phyloP scores from a whole-genome alignment of 1,140 invertebrate genomes.

The Colletes gigas region DNA sequence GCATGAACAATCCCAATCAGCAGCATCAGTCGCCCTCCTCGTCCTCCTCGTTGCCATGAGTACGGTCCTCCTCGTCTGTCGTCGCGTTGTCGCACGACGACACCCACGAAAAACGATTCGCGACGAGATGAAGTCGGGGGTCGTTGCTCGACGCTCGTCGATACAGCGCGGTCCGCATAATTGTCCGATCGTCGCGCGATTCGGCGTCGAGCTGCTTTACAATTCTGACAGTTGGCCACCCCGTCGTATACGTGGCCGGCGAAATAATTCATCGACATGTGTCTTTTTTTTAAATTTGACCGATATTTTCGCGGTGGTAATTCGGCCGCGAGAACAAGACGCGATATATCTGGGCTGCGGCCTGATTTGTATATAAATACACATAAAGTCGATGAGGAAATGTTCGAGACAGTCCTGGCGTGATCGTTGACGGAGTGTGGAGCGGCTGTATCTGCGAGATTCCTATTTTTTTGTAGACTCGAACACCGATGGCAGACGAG shows the following conservation, averaged over 20 bases:
- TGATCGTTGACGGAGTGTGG: background rate
- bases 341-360: constrained; percentile 7
- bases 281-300: background rate
- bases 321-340: background rate
- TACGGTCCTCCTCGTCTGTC: constrained; percentile 49
- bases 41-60: constrained; percentile 69
- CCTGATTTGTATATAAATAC: constrained; percentile 1
- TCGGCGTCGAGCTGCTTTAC: too few relatives aligned
- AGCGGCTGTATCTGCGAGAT: constrained; percentile 27
- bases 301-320: constrained; percentile 11
- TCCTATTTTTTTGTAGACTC: constrained; percentile 10
- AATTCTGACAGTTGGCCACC: background rate
- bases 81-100: background rate
- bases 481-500: constrained; percentile 15
- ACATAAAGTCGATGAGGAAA: background rate
- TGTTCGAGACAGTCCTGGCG: background rate
- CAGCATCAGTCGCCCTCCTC: constrained; percentile 66
- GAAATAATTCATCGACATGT: background rate
- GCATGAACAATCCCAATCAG: constrained; percentile 67
- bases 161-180: constrained; percentile 17
- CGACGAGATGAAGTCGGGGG: constrained; percentile 29
- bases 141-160: constrained; percentile 13
- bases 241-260: too few relatives aligned
- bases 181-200: background rate
- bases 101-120: constrained; percentile 6